Evolutionary conservation across 2,797 vertebrate species (phyloP).

Genomic region (Oryzias sinensis): DNA sequence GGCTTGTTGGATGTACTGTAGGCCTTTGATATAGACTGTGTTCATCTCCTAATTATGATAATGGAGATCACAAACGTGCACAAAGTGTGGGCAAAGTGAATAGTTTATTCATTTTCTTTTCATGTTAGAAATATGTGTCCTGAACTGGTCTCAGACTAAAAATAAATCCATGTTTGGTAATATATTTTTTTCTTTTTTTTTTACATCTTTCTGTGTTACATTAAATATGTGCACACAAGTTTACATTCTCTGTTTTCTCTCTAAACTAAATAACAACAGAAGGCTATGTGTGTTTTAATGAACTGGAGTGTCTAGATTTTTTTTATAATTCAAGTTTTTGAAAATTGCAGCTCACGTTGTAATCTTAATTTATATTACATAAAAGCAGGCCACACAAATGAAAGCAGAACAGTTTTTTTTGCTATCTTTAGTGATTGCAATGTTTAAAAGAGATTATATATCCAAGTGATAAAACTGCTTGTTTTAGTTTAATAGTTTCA

Average conservation of each 20-base stretch:
- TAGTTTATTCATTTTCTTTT: conserved; percentile 5
- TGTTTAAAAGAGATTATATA: too few relatives aligned
- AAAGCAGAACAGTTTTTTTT: too few relatives aligned
- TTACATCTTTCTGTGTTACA: not conserved
- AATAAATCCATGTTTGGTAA: conserved; percentile 6
- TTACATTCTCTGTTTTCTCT: not conserved
- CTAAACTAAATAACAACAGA: not conserved
- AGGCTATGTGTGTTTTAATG: too few relatives aligned
- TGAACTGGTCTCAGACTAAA: not conserved
- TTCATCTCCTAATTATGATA: conserved; percentile 20
- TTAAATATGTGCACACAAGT: not conserved
- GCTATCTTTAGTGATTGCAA: too few relatives aligned
- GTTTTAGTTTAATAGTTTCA: too few relatives aligned
- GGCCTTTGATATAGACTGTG: conserved; percentile 9
- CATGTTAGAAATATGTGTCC: not conserved
- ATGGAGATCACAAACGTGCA: not conserved
- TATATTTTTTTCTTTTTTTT: not conserved
- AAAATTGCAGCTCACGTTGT: too few relatives aligned
- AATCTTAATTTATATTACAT: too few relatives aligned
- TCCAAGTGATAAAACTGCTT: too few relatives aligned
- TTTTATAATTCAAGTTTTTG: too few relatives aligned
- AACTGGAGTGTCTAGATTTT: too few relatives aligned
- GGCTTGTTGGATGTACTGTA: conserved; percentile 17
- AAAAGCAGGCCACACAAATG: too few relatives aligned
- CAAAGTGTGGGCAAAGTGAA: not conserved